Conservation (phyloP, 2,113 vertebrate genomes). For the Perca schrenkii region DNA sequence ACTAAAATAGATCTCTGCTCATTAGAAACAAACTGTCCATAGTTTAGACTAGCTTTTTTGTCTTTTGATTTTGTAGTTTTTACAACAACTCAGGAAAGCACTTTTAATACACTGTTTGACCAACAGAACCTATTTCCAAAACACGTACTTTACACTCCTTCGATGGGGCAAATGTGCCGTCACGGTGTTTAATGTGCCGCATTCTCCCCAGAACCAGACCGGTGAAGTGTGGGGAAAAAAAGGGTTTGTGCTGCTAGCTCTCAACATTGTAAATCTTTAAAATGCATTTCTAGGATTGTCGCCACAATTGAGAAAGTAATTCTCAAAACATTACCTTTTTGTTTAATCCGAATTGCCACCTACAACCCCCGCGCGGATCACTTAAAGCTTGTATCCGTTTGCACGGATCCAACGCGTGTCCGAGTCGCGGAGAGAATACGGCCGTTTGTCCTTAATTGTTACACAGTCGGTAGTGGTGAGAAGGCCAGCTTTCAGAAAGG, state of each 20-base stretch:
- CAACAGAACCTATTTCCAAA: constrained; percentile 90
- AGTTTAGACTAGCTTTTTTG: constrained; percentile 85
- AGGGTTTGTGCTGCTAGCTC: constrained; percentile 51
- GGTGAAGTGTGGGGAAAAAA: constrained; percentile 34
- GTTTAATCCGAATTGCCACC: constrained; percentile 3
- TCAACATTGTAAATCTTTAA: constrained; percentile 27
- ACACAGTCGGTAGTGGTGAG: constrained; percentile 74
- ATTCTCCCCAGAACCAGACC: constrained; percentile 90
- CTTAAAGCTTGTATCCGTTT: constrained; percentile 53
- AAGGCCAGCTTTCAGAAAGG: constrained; percentile 86
- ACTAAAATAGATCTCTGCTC: constrained; percentile 99
- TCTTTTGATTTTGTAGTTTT: constrained; percentile 79
- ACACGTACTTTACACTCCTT: constrained; percentile 94
- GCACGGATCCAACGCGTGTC: constrained; percentile 24
- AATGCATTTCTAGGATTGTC: constrained; percentile 77
- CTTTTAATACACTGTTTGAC: constrained; percentile 96
- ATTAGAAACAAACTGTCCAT: constrained; percentile 94
- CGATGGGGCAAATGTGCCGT: constrained; percentile 85
- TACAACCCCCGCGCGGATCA: constrained; percentile 16
- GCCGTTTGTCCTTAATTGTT: constrained; percentile 78
- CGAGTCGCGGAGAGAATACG: constrained; percentile 91
- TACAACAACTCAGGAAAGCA: constrained; percentile 94
- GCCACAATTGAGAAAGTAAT: constrained; percentile 53
- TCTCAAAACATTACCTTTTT: constrained; percentile 1
- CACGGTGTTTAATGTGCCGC: constrained; percentile 86